Percentiles rank a stretch among this genome's conserved stretches.
phyloP scores from a whole-genome alignment of 2,888 invertebrate genomes.

The Stenichneumon culpator region DNA sequence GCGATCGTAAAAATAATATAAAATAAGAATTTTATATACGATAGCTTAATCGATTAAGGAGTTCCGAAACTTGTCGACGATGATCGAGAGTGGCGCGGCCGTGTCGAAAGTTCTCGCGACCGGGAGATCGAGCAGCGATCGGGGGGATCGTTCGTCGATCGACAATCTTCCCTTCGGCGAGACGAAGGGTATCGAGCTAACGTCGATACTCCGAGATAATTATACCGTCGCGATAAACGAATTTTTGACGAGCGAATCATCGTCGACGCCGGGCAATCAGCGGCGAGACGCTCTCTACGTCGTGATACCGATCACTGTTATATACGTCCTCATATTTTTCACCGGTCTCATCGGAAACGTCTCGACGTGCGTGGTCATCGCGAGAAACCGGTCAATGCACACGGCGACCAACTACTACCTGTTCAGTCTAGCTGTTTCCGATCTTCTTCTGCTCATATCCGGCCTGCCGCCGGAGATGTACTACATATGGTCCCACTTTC shows the following conservation, averaged over 20 bases:
- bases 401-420: conserved; percentile 94
- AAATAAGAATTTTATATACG: not conserved
- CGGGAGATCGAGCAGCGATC: conserved; percentile 26
- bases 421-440: conserved; percentile 92
- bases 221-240: conserved; percentile 53
- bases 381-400: conserved; percentile 92
- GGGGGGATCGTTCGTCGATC: conserved; percentile 63
- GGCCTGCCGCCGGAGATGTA: conserved; percentile 94
- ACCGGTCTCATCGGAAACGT: conserved; percentile 92
- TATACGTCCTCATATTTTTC: conserved; percentile 90
- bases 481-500: conserved; percentile 90
- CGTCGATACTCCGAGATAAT: conserved; percentile 57
- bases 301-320: conserved; percentile 89
- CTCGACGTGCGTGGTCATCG: conserved; percentile 92
- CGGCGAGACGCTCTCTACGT: conserved; percentile 87
- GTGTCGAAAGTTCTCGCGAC: conserved; percentile 31
- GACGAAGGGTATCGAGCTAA: conserved; percentile 17
- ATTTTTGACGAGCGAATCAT: conserved; percentile 54
- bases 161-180: conserved; percentile 49
- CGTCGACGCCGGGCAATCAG: conserved; percentile 37
- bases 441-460: conserved; percentile 90
- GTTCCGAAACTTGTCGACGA: not conserved
- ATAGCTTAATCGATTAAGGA: not conserved
- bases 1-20: not conserved
- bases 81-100: conserved; percentile 40